Evolutionary conservation across 1,140 invertebrate species (phyloP).

Genomic region (Drosophila sp.): DNA sequence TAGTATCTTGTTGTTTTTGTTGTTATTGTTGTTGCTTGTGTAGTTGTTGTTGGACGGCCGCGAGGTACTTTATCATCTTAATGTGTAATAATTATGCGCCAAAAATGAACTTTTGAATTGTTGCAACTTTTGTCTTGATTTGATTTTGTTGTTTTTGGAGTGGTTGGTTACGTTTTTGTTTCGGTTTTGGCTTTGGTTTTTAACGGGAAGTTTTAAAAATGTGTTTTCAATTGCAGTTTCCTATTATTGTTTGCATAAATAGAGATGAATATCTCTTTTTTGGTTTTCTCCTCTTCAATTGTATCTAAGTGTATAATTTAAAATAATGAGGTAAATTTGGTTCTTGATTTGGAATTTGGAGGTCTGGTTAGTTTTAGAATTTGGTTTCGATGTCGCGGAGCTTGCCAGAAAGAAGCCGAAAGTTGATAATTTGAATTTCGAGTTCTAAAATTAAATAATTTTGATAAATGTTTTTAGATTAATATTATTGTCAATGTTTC

Average conservation of each 20-base stretch:
- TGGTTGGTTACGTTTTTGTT: background rate
- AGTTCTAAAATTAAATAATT: constrained; percentile 74
- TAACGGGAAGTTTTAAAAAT: constrained; percentile 8
- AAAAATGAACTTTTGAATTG: constrained; percentile 47
- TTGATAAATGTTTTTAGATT: constrained; percentile 17
- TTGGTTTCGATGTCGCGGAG: constrained; percentile 44
- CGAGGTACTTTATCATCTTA: constrained; percentile 74
- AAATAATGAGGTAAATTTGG: constrained; percentile 30
- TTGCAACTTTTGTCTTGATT: constrained; percentile 45
- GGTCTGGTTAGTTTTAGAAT: constrained; percentile 46
- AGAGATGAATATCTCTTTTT: background rate
- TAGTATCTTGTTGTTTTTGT: constrained; percentile 9
- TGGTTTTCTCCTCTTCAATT: background rate
- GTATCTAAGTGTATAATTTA: constrained; percentile 14
- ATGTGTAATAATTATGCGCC: constrained; percentile 74
- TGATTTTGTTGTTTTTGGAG: constrained; percentile 28
- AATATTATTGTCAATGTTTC: constrained; percentile 7
- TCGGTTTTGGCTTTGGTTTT: constrained; percentile 15
- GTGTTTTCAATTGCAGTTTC: constrained; percentile 12
- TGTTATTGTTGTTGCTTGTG: constrained; percentile 24
- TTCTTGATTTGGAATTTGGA: constrained; percentile 57
- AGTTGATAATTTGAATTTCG: constrained; percentile 54
- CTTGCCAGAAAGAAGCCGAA: constrained; percentile 68
- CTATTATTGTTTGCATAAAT: background rate
- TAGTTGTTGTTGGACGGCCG: constrained; percentile 44